Base-by-base conservation (phyloP, 2,113 vertebrate genomes). In the Notothenia rossii region DNA sequence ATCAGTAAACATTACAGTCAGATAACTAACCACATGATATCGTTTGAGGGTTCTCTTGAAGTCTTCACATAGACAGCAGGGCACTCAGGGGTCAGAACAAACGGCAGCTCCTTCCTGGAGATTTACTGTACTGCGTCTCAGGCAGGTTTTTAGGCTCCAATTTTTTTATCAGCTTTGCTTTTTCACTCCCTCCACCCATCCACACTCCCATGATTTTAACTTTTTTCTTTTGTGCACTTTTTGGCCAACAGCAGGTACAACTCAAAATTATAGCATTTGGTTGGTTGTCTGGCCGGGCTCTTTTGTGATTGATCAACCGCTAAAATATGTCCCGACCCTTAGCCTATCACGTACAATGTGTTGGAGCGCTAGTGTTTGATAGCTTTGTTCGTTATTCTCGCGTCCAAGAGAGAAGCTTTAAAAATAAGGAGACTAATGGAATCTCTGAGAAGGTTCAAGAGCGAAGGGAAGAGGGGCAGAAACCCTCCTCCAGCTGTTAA, bases 111-210 rank as follows among this genome's bases (percentile, higher is more conserved):
- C 77, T 75, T 56, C 77, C 49, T 66, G 18, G 7, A 70, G 69
- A 88, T 63, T 29, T 56, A 72, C 36, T 40, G 36, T 56, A 72
- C 36, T 40, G 36, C 36, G 7, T 6, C 7, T 7, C 36, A 40
- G 29, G 29, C 29, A 29, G 29, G 29, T 29, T 29, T 29, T 29
- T 29, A 29, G 29, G 0, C 29, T 40, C 36, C 29, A 45, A 29
- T 29, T 54, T 59, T 59, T 65, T 62, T 58, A 83, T 78, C 86
- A 68, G 17, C 5, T 20, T 45, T 73, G 29, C n/a, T 1, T 50
- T 33, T 51, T 33, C 48, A 10, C 40, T 33, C 60, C 33, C 29
- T 50, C 40, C n/a, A 11, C n/a, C 48, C 22, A 18, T 65, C 40
- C 20, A 50, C 13, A 49, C 53, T 29, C 48, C 14, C 49, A 18